Base-by-base conservation (phyloP, 2,888 invertebrate genomes). In the Drosophila algonquin region DNA sequence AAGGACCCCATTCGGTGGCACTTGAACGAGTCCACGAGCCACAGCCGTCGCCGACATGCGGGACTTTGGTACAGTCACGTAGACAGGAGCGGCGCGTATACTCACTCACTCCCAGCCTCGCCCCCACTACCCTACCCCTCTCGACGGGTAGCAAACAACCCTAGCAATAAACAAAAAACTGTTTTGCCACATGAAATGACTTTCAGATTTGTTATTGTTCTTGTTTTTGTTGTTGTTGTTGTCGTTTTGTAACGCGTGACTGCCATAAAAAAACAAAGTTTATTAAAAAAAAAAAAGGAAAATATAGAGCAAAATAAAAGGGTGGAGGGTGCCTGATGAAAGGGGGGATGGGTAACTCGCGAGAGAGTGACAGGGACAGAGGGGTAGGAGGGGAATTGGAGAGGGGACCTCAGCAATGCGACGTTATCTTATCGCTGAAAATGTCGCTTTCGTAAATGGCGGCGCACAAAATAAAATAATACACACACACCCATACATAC, bases 21-120 rank as follows among this genome's bases (percentile, higher is more conserved):
- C 75, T 87, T 84, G 77, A 89, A 74, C 68, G 58, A 40, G 63
- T 76, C 73, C 87, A 83, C 81, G 74, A 74, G 76, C 77, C 62
- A 40, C 3, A 50, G 54, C 68, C 57, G 57, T 35, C 64, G 64
- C 53, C 76, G 60, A 45, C 61, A 77, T 69, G 60, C 58, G 67
- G 46, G 45, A 73, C 75, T 79, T 77, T 73, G 60, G 85, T 86
- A 86, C 89, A 86, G 85, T 86, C 89, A 84, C 85, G 87, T 86
- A 86, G 73, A 44, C 89, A 74, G 35, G 58, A 58, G 63, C 30
- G 21, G 58, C 58, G 62, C 30, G 21, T 21, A 32, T 46, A n/a
- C 47, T 35, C 18, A n/a, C 47, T 35, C 18, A 24, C 52, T n/a
- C n/a, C 18, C 44, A 18, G 45, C 5, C 21, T 18, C 44, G n/a